Conservation (phyloP, 2,113 vertebrate species). For the Cavia porcellus region DNA sequence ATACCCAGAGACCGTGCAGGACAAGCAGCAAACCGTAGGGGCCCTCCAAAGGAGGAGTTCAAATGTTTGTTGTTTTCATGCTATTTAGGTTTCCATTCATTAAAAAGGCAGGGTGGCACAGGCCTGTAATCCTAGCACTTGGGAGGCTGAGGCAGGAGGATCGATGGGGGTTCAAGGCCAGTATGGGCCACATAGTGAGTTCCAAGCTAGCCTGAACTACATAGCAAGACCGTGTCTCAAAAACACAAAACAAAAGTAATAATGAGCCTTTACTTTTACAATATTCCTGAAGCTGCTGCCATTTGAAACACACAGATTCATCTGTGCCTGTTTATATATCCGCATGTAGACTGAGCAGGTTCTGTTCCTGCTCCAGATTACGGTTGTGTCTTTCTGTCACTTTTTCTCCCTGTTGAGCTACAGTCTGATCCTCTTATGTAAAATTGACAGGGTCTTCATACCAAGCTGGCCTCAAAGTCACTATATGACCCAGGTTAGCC, state of each 20-base stretch:
- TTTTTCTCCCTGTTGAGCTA: background rate
- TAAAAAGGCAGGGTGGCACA: background rate
- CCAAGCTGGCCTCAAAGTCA: background rate
- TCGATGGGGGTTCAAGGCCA: background rate
- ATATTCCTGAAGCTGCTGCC: background rate
- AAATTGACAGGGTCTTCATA: background rate
- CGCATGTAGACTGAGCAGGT: background rate
- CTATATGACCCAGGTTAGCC: background rate
- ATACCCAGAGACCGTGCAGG: rapidly evolving
- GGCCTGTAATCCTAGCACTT: background rate
- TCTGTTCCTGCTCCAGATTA: background rate
- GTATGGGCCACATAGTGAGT: background rate
- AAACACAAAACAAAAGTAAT: background rate
- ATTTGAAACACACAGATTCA: background rate
- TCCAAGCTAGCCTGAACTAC: background rate
- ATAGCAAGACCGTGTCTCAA: background rate
- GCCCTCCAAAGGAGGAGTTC: background rate
- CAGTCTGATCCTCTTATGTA: background rate
- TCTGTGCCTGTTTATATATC: background rate
- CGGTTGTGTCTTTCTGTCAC: background rate
- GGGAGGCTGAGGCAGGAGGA: background rate
- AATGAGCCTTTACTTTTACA: background rate
- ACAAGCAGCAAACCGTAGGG: background rate
- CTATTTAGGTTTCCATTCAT: background rate
- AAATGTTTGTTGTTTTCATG: background rate